phyloP scores from a whole-genome alignment of 1,140 invertebrate genomes.

The Drosophila biarmipes region DNA sequence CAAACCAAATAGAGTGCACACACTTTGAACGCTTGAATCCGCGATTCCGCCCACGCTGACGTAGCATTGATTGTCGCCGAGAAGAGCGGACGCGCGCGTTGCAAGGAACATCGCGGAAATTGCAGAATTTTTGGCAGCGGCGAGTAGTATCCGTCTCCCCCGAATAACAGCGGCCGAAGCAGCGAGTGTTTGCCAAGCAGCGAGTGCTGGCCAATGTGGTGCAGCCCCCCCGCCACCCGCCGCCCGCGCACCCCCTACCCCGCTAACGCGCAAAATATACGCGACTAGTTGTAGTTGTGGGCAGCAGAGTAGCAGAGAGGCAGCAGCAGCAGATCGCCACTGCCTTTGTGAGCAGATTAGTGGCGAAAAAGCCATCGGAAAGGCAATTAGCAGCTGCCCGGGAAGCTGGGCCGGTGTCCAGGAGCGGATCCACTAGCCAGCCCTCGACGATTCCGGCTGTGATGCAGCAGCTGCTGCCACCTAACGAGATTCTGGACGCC shows the following conservation, averaged over 20 bases:
- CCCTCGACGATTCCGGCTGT: constrained; percentile 23
- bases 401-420: constrained; percentile 39
- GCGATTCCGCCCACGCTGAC: constrained; percentile 3
- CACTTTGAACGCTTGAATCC: constrained; percentile 5
- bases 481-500: constrained; percentile 50
- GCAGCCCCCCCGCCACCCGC: constrained; percentile 33
- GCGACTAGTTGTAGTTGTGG: constrained; percentile 50
- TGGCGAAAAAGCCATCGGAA: constrained; percentile 20
- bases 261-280: constrained; percentile 47
- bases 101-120: constrained; percentile 21
- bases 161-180: constrained; percentile 39
- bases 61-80: constrained; percentile 6
- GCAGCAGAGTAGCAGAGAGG: constrained; percentile 29
- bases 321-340: constrained; percentile 23
- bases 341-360: constrained; percentile 12
- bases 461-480: constrained; percentile 59
- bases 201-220: constrained; percentile 51
- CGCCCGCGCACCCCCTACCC: constrained; percentile 25
- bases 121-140: constrained; percentile 39
- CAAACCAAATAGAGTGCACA: constrained; percentile 24
- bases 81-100: constrained; percentile 3
- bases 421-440: constrained; percentile 26
- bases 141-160: constrained; percentile 18
- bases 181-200: constrained; percentile 29
- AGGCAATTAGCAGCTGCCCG: constrained; percentile 35